A percentile compares a stretch with the other conserved stretches of the same genome.
These are phyloP conservation scores for Sarotherodon lohbergeri DNA, from an alignment of 2,113 vertebrate species.

Conservation along the genomic window DNA sequence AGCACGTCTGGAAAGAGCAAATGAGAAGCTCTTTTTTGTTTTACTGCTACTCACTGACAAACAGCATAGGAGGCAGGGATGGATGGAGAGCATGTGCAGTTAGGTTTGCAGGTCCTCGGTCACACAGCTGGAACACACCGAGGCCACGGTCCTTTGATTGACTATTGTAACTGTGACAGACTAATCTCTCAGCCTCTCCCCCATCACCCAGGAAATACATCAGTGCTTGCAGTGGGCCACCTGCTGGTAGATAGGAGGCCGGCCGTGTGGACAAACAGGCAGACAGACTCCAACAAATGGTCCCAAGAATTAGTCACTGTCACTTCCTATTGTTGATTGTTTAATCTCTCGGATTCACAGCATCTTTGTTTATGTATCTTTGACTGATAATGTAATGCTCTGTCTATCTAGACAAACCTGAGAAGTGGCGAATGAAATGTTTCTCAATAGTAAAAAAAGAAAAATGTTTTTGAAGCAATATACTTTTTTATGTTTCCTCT, in stretches of 20 bases:
- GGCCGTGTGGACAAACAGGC: conserved; percentile 16
- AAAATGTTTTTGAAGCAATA: conserved; percentile 71
- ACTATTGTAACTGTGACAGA: conserved; percentile 63
- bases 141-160: conserved; percentile 41
- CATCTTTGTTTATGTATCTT: conserved; percentile 67
- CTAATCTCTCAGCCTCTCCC: conserved; percentile 61
- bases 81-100: conserved; percentile 57
- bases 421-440: conserved; percentile 63
- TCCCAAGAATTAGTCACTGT: conserved; percentile 58
- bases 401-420: conserved; percentile 58
- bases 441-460: conserved; percentile 58
- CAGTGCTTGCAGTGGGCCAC: conserved; percentile 60
- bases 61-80: conserved; percentile 25
- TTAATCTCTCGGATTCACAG: conserved; percentile 67
- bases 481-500: conserved; percentile 71
- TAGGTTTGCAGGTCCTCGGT: conserved; percentile 56
- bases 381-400: conserved; percentile 68
- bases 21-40: conserved; percentile 58
- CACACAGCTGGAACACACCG: conserved; percentile 42
- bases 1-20: conserved; percentile 77
- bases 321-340: conserved; percentile 59
- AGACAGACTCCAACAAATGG: conserved; percentile 35
- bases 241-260: conserved; percentile 56
- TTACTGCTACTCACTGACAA: conserved; percentile 45
- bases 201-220: conserved; percentile 63